Base-by-base conservation (phyloP, 2,888 invertebrate genomes). In the Orchesellides sinensis region DNA sequence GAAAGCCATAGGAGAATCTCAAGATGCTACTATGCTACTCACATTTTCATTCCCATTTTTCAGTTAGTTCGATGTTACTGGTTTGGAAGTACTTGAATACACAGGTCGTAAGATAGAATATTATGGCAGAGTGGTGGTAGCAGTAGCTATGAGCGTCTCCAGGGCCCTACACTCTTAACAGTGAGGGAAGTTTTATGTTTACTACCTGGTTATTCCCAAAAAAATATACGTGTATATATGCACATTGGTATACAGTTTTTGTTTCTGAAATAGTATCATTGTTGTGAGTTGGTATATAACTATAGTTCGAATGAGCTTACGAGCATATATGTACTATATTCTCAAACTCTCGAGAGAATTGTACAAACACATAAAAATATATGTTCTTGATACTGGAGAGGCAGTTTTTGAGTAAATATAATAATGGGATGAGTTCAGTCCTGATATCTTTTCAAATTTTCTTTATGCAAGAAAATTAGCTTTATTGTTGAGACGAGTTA, bases 121-220 rank as follows among this genome's bases (percentile, higher is more conserved):
- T n/a, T 40, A n/a, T 10, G 40, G 49, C 1, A 49, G 49, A 49
- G 21, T n/a, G 23, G 35, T 40, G 56, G 56, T 68, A 29, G 27
- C 27, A 49, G n/a, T 40, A 40, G 25, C 69, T 27, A 32, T n/a
- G 21, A 70, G 32, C 69, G 23, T 72, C 72, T 72, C 59, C 19
- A 17, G 72, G 72, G 72, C 21, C 61, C 59, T 47, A 72, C 59
- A 59, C 45, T 45, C 40, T 40, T n/a, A 14, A 40, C 40, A 59
- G 8, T 56, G 56, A 40, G 1, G 61, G 47, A 29, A 72, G 61
- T 59, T 72, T 72, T 72, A 72, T 72, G 72, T 72, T 72, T 72
- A 72, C 59, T 72, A 72, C 72, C 72, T 61, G 59, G 61, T 59
- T 72, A 29, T 59, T 3, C 40, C 14, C 45, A 65, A n/a, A 66